Evolutionary conservation across 23 tunicate species (phyloP), one percentile per base, ranked within the genome.

Genomic region (Trididemnum miniatum): DNA sequence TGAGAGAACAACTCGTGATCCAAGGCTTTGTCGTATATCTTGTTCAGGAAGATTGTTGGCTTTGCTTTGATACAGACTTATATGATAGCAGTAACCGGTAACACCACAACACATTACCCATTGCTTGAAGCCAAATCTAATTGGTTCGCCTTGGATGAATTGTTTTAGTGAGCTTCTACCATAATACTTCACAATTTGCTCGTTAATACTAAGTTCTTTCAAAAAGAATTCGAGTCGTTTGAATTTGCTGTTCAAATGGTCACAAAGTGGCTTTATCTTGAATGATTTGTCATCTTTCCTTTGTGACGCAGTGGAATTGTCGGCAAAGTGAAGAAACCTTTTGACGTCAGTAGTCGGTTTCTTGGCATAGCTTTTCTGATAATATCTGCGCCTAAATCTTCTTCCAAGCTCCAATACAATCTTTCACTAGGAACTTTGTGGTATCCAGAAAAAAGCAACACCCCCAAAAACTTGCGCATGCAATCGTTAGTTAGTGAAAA

Each of bases 121-220:
- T 23, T 62, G 69, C 69, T 62, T 62, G 69, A 62, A 62, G 23
- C 69, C 27, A 62, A 62, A 62, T 20, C 69, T 20, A 15, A 62
- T 62, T 62, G 69, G 69, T 23, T 20, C 23, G 23, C 69, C 69
- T 62, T 27, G 7, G 4, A 18, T 62, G 23, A 62, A 62, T 62
- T 62, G 69, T 27, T 62, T 62, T 15, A 62, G 69, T 18, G 69
- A 62, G 24, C 27, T 20, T 62, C 69, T 62, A 4, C 69, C 69
- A 62, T 18, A 62, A 27, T 23, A 15, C 28, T 27, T 62, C 28
- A 62, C 28, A 15, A 62, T 62, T 62, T 62, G 69, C 23, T 62
- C 69, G 23, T 62, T 27, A 4, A 62, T 62, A 4, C 28, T 18
- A 7, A 62, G 69, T 62, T 23, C 28, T 23, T 23, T 62, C 20